Conservation (phyloP, 2,888 invertebrate genomes). For the Strigamia maritima region DNA sequence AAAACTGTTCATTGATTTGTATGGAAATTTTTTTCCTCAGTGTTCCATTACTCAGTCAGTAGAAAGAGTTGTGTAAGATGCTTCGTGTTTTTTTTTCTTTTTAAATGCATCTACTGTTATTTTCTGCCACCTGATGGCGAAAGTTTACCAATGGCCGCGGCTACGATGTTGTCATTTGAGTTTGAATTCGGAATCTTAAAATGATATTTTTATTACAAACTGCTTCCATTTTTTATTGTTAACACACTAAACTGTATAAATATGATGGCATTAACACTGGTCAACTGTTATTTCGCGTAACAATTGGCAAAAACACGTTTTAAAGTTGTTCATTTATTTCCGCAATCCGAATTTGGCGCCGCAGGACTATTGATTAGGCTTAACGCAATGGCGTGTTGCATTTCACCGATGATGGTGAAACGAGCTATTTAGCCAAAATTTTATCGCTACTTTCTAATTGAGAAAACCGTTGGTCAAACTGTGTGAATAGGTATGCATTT, state of each 20-base stretch:
- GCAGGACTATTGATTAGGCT: slow-evolving; percentile 33
- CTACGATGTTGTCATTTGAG: background rate
- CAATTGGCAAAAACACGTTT: background rate
- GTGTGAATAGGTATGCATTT: slow-evolving; percentile 9
- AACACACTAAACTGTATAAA: no score
- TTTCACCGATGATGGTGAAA: slow-evolving; percentile 25
- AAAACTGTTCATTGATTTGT: no score
- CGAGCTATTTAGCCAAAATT: background rate
- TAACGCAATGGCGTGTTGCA: slow-evolving; percentile 35
- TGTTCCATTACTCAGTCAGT: no score
- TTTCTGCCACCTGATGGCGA: background rate
- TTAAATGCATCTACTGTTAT: background rate
- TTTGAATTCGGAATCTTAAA: background rate
- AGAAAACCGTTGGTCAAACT: background rate
- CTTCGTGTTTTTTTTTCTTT: no score
- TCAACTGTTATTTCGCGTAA: background rate
- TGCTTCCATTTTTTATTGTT: no score
- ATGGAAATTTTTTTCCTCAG: no score
- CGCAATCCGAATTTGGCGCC: slow-evolving; percentile 31
- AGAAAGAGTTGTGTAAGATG: no score
- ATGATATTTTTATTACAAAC: no score
- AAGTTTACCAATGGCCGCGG: background rate
- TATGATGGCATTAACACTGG: background rate
- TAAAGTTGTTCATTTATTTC: background rate
- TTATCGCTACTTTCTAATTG: background rate